Evolutionary conservation across 2,113 vertebrate genomes (phyloP), one percentile per base, ranked within the genome.

Genomic region (Aythya baeri): DNA sequence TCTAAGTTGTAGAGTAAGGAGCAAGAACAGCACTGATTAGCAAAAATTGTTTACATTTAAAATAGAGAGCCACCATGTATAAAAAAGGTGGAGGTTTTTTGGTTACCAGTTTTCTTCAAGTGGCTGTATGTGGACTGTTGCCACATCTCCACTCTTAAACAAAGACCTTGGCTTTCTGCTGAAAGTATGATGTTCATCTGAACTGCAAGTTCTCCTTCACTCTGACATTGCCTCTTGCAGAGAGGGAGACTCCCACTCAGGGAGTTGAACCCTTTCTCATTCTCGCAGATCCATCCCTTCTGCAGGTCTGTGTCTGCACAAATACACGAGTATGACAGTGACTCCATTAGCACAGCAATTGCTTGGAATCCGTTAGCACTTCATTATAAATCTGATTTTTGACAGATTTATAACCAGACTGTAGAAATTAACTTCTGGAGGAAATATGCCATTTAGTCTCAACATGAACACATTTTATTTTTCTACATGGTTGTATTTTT

Each of bases 381-480:
- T 86, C 89, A 86, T 89, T 93, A 83, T 86, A 94, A 89, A 76
- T 93, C 52, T 91, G 34, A 83, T 93, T 95, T 96, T 88, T 95
- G 92, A 93, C 91, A 95, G 93, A 88, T 92, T 93, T 93, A 88
- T 95, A 90, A 79, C 83, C 83, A 91, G 76, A 90, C 83, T 89
- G 87, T 89, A 91, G 88, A 91, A 94, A 94, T 94, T 94, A 96
- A 76, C 82, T 95, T 46, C 85, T 91, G 77, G 46, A 76, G 57
- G 61, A 88, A 96, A 93, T 74, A 63, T 93, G 77, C 46, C 87
- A 90, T 86, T 92, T 94, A 91, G 87, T 86, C 87, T 92, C 76
- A 89, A 74, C 44, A 49, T 77, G 83, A 94, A 50, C 73, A 88
- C 73, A 43, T 90, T 94, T 95, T 88, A 49, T 96, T 94, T 93